A percentile compares a stretch with the other conserved stretches of the same genome.
These are phyloP conservation scores for Lerema accius DNA, from an alignment of 1,140 invertebrate species.

Conservation along the genomic window DNA sequence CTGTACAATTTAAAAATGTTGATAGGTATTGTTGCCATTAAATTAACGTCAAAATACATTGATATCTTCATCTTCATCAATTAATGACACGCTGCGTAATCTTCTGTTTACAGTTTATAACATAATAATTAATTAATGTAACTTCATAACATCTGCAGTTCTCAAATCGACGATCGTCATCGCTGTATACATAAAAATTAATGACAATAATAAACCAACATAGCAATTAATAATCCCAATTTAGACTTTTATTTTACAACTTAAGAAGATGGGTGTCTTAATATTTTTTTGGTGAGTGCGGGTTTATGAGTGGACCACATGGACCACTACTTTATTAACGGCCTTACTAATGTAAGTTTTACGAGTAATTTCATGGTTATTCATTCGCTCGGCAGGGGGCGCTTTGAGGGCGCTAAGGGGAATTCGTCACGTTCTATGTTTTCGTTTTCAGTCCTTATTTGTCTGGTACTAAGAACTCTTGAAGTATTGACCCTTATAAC, in stretches of 20 bases:
- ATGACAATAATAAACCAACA: conserved; percentile 62
- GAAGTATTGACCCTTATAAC: conserved; percentile 35
- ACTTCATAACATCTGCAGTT: neutral
- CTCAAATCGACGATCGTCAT: conserved; percentile 22
- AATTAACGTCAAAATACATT: neutral
- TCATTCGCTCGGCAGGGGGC: conserved; percentile 67
- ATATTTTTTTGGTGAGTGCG: conserved; percentile 50
- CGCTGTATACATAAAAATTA: conserved; percentile 46
- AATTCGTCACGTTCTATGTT: conserved; percentile 51
- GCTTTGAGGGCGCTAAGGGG: conserved; percentile 52
- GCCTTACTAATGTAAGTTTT: conserved; percentile 75
- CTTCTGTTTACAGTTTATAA: neutral
- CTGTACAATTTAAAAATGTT: too few relatives aligned
- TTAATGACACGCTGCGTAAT: conserved; percentile 3
- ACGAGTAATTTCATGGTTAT: conserved; percentile 79
- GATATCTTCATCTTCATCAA: too few relatives aligned
- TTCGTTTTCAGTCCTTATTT: conserved; percentile 45
- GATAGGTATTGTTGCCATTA: too few relatives aligned
- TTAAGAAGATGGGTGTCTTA: conserved; percentile 49
- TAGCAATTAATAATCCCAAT: conserved; percentile 63
- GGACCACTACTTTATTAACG: conserved; percentile 66
- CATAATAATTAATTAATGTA: conserved; percentile 23
- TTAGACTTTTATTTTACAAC: conserved; percentile 52
- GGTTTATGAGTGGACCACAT: conserved; percentile 74
- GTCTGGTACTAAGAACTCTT: conserved; percentile 42